Evolutionary conservation across 2,888 invertebrate genomes (phyloP), one percentile per base, ranked within the genome.

Genomic region (Diarsia brunnea): DNA sequence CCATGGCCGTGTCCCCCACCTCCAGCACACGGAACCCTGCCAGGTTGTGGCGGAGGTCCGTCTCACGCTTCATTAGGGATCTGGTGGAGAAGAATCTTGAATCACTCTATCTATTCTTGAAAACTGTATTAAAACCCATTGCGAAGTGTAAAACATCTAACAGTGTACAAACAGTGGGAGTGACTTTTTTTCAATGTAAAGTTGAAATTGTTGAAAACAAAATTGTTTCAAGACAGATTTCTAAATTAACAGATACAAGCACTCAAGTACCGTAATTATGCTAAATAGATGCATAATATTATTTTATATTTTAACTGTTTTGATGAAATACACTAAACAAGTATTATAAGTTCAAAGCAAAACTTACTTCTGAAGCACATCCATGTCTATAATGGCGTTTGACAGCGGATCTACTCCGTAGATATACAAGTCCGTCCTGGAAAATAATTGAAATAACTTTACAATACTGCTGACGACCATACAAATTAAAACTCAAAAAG

Each of bases 351-450:
- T 38, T 11, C 0, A 38, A 69, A 1, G 24, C 16, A 12, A 21
- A 3, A 95, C 97, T 97, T 96, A 98, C 98, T 97, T 97, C 93
- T 98, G 98, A 49, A 98, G 92, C 10, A 97, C 97, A 77, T 98
- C 98, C 97, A 98, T 98, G 90, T 98, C 98, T 65, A 98, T 97
- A 74, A 99, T 97, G 0, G 98, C 97, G 90, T 98, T 98, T 10
- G 98, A 97, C 85, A 98, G 96, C 1, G 98, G 98, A 94, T 98
- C 98, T 31, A 99, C 98, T 4, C 98, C 98, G 90, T 98, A 99
- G 77, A 99, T 97, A 89, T 98, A 98, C 95, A 98, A 97, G 89
- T 98, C 98, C 43, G 98, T 98, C 69, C 98, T 98, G 95, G 95
- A 97, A 97, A 79, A 74, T 82, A 10, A 68, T 71, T 8, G 61